Percentiles rank a stretch among this genome's conserved stretches.
phyloP scores from a whole-genome alignment of 2,797 vertebrate species.

The Heliangelus exortis region DNA sequence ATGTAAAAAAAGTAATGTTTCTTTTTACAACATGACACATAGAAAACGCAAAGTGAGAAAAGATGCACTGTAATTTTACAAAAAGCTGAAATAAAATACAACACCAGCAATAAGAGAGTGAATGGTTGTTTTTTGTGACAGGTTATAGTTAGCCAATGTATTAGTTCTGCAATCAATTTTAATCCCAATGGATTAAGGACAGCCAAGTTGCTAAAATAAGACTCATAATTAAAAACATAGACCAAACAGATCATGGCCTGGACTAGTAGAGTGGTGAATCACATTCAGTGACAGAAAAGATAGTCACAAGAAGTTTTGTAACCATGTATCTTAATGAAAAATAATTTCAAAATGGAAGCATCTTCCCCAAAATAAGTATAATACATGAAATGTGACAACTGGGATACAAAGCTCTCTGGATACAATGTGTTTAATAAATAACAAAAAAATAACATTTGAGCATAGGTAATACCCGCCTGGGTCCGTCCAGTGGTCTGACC shows the following conservation, averaged over 20 bases:
- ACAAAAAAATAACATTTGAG: background rate
- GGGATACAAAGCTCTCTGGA: background rate
- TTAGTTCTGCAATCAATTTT: constrained; percentile 12
- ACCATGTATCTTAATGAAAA: background rate
- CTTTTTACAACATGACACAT: background rate
- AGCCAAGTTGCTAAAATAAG: constrained; percentile 36
- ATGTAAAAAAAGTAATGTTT: background rate
- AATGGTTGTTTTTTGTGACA: background rate
- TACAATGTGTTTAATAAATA: background rate
- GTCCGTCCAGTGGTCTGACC: background rate
- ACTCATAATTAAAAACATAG: background rate
- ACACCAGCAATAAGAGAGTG: background rate
- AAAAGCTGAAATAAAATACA: background rate
- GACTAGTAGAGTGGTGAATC: background rate
- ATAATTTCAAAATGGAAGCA: background rate
- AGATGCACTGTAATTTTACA: background rate
- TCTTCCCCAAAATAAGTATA: background rate
- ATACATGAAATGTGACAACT: background rate
- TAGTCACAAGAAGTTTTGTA: background rate
- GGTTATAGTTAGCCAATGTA: background rate
- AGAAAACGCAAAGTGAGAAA: background rate
- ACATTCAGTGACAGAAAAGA: background rate
- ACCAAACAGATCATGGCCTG: constrained; percentile 12
- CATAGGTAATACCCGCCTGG: background rate
- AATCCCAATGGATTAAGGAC: constrained; percentile 19